phyloP scores from a whole-genome alignment of 2,888 invertebrate genomes.

The Xestobium rufovillosum region DNA sequence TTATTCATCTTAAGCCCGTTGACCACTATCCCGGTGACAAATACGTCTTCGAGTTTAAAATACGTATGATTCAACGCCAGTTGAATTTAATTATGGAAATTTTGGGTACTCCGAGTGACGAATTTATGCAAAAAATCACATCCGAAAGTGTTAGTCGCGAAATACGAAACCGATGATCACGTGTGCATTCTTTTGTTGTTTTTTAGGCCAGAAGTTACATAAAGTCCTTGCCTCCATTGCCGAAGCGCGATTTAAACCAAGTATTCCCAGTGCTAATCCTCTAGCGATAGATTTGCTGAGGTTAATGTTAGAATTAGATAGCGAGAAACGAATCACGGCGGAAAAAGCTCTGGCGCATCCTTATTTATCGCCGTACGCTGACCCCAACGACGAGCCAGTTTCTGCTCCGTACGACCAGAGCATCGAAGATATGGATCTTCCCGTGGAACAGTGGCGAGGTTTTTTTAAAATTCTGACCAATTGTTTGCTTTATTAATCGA shows the following conservation, averaged over 20 bases:
- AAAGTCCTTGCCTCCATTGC: conserved; percentile 76
- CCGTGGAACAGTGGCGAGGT: conserved; percentile 96
- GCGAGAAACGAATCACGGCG: conserved; percentile 84
- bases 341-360: conserved; percentile 78
- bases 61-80: conserved; percentile 78
- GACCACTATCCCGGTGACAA: conserved; percentile 83
- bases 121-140: conserved; percentile 93
- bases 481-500: conserved; percentile 20
- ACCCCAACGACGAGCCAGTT: conserved; percentile 90
- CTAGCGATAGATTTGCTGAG: conserved; percentile 90
- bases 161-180: background rate
- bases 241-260: conserved; percentile 79
- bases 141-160: conserved; percentile 82
- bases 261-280: conserved; percentile 89
- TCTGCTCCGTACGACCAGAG: conserved; percentile 90
- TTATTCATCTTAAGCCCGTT: conserved; percentile 61
- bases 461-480: conserved; percentile 21
- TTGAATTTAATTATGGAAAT: conserved; percentile 96
- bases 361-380: conserved; percentile 91
- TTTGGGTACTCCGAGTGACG: conserved; percentile 87
- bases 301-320: conserved; percentile 93
- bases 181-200: conserved; percentile 21
- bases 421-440: conserved; percentile 89
- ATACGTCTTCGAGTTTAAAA: conserved; percentile 86
- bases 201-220: conserved; percentile 91